phyloP scores from a whole-genome alignment of 2,888 invertebrate species.

The Serripes groenlandicus region DNA sequence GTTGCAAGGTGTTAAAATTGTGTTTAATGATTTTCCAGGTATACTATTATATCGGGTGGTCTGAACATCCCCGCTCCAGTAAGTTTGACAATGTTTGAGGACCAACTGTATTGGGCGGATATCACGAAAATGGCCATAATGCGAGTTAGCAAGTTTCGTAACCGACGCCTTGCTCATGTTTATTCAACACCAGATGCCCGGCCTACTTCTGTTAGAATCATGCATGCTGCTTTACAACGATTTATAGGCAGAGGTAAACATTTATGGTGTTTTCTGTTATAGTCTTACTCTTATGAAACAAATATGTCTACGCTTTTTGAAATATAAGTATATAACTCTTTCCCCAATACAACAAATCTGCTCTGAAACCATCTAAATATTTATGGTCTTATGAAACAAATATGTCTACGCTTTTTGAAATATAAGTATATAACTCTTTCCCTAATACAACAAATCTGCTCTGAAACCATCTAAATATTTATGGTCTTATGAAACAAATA shows the following conservation, averaged over 20 bases:
- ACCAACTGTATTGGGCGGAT: slow-evolving; percentile 98
- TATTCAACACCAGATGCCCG: slow-evolving; percentile 1
- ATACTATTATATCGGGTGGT: slow-evolving; percentile 79
- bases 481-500: too few relatives aligned
- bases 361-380: too few relatives aligned
- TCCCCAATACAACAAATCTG: too few relatives aligned
- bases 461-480: too few relatives aligned
- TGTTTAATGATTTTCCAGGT: slow-evolving; percentile 62
- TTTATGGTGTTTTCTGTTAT: too few relatives aligned
- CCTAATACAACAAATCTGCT: too few relatives aligned
- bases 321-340: too few relatives aligned
- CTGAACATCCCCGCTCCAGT: slow-evolving; percentile 79
- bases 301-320: too few relatives aligned
- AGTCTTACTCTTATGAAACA: too few relatives aligned
- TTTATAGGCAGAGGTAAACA: slow-evolving; percentile 41
- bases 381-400: too few relatives aligned
- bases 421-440: too few relatives aligned
- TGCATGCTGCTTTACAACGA: slow-evolving; percentile 51
- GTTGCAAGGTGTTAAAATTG: neutral
- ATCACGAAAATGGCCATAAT: slow-evolving; percentile 87
- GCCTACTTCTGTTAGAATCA: slow-evolving; percentile 33
- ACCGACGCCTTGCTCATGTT: slow-evolving; percentile 61
- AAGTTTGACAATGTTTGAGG: slow-evolving; percentile 95
- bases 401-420: too few relatives aligned
- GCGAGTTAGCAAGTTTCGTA: slow-evolving; percentile 73